Conservation (phyloP, 2,888 invertebrate species). For the Trissoscelio sp. region DNA sequence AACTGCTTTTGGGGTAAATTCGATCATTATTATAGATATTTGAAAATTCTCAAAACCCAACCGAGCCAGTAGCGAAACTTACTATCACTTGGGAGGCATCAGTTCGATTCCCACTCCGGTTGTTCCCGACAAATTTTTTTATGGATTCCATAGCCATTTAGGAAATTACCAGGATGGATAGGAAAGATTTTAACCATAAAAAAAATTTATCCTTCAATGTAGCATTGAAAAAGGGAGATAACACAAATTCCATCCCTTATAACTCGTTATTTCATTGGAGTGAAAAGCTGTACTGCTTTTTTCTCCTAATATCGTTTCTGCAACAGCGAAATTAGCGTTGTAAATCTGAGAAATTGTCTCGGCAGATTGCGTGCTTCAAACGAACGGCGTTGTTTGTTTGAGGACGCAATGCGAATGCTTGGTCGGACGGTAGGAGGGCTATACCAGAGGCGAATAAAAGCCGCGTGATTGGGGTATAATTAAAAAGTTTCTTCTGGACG, state of each 20-base stretch:
- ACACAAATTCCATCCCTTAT: not conserved
- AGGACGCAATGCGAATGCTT: not conserved
- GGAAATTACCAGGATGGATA: no score
- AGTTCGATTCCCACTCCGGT: no score
- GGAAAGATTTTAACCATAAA: no score
- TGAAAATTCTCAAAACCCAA: no score
- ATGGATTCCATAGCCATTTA: no score
- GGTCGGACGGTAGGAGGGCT: not conserved
- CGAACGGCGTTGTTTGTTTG: not conserved
- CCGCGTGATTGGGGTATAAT: conserved; percentile 52
- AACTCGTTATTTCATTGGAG: not conserved
- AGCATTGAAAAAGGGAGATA: no score
- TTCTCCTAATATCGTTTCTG: not conserved
- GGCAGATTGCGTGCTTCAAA: conserved; percentile 1
- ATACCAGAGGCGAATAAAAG: conserved; percentile 39
- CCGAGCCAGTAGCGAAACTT: no score
- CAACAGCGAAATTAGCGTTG: conserved; percentile 25
- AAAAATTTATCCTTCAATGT: no score
- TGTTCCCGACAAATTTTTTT: no score
- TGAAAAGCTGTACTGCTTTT: not conserved
- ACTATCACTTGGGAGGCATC: no score
- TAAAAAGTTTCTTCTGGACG: conserved; percentile 59
- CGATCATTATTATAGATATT: no score
- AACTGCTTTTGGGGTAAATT: no score
- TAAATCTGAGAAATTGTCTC: conserved; percentile 17